These are phyloP conservation scores for Entomyzon cyanotis DNA, from an alignment of 2,113 vertebrate species.

Conservation along the genomic window DNA sequence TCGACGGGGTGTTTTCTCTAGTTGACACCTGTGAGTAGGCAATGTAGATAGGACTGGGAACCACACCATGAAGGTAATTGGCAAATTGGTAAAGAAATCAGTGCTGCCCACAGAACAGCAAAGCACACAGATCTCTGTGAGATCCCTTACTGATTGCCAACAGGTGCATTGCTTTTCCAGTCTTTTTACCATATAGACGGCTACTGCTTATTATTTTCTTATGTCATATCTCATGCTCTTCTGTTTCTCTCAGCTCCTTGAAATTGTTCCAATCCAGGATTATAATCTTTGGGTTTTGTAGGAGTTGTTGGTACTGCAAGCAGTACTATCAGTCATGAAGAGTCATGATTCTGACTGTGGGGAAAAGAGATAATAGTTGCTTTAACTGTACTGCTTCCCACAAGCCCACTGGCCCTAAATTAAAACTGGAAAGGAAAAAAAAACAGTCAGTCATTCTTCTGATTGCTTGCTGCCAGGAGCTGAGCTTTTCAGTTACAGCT, in stretches of 20 bases:
- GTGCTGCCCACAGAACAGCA: not conserved
- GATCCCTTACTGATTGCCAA: not conserved
- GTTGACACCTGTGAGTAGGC: not conserved
- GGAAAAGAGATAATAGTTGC: not conserved
- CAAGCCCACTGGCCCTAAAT: not conserved
- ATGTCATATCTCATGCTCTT: not conserved
- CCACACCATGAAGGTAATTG: accelerated
- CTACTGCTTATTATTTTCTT: not conserved
- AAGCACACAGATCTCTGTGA: not conserved
- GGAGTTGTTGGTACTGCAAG: not conserved
- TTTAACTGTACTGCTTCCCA: not conserved
- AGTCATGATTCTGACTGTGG: not conserved
- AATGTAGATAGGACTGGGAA: not conserved
- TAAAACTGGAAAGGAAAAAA: not conserved
- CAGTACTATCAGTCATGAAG: not conserved
- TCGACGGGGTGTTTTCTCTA: not conserved
- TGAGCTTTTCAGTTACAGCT: not conserved
- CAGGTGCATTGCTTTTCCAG: not conserved
- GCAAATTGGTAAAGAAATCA: not conserved
- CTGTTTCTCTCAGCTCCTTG: not conserved
- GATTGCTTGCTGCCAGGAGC: not conserved
- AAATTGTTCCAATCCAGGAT: not conserved
- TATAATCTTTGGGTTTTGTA: not conserved
- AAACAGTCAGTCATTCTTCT: not conserved
- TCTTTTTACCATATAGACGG: not conserved